A percentile compares a stretch with the other conserved stretches of the same genome.
Conservation (phyloP, 2,113 vertebrate species). For the Tychaedon coryphoeus region DNA sequence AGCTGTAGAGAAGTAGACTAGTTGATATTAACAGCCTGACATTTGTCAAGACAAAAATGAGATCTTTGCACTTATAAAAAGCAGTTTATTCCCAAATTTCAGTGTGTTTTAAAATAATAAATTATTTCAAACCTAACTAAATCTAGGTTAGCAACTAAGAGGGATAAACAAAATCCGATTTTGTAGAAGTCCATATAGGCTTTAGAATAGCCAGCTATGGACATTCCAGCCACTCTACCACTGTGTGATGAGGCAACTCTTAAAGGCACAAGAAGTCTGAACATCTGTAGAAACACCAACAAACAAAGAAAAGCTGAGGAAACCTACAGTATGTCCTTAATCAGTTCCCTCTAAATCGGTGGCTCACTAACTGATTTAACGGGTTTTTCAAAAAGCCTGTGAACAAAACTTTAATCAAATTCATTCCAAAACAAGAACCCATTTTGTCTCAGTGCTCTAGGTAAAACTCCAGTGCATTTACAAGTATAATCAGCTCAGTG, state of each 20-base stretch:
- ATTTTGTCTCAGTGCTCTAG: background rate
- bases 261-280: background rate
- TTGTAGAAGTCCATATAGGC: background rate
- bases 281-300: background rate
- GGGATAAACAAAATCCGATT: background rate
- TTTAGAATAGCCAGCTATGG: background rate
- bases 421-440: slow-evolving; percentile 9
- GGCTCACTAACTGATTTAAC: background rate
- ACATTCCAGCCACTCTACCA: background rate
- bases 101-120: background rate
- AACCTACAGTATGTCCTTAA: background rate
- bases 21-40: background rate
- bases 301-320: background rate
- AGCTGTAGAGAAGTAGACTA: background rate
- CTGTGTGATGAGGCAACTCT: background rate
- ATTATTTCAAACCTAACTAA: background rate
- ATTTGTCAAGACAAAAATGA: background rate
- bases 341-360: background rate
- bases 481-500: background rate
- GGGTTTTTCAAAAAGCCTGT: slow-evolving; percentile 6
- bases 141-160: background rate
- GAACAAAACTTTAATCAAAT: slow-evolving; percentile 28
- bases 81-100: background rate
- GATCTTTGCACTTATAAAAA: background rate
- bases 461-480: slow-evolving; percentile 24